phyloP scores from a whole-genome alignment of 1,140 invertebrate genomes.

The Brachionus asplanchnoidis region DNA sequence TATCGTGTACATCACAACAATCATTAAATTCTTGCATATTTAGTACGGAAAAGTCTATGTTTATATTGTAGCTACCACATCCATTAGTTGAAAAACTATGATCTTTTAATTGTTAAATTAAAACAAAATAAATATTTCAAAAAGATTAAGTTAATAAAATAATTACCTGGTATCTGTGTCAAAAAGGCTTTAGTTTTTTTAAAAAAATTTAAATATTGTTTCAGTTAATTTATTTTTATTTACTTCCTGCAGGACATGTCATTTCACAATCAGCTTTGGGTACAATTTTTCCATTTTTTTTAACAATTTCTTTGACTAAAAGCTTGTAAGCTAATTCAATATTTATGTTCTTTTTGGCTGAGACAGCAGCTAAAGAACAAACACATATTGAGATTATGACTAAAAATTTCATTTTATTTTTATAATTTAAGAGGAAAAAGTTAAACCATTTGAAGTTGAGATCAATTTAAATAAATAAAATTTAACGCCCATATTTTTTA shows the following conservation, averaged over 20 bases:
- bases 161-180: neutral
- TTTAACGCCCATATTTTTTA: neutral
- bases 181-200: neutral
- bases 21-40: conserved; percentile 25
- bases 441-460: neutral
- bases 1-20: conserved; percentile 15
- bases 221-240: neutral
- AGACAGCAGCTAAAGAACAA: neutral
- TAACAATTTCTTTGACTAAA: neutral
- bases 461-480: neutral
- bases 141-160: neutral
- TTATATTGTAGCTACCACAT: conserved; percentile 33
- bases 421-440: neutral
- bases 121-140: neutral
- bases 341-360: neutral
- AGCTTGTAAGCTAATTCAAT: conserved; percentile 15
- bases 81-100: neutral
- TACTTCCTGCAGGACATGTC: conserved; percentile 13
- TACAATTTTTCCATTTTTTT: neutral
- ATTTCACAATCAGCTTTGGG: neutral
- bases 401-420: neutral
- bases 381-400: neutral
- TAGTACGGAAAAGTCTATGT: conserved; percentile 1
- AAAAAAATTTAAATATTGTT: neutral
- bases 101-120: neutral